phyloP scores from a whole-genome alignment of 53 echinoderm and acorn worm genomes.

The Temnopleurus reevesii region DNA sequence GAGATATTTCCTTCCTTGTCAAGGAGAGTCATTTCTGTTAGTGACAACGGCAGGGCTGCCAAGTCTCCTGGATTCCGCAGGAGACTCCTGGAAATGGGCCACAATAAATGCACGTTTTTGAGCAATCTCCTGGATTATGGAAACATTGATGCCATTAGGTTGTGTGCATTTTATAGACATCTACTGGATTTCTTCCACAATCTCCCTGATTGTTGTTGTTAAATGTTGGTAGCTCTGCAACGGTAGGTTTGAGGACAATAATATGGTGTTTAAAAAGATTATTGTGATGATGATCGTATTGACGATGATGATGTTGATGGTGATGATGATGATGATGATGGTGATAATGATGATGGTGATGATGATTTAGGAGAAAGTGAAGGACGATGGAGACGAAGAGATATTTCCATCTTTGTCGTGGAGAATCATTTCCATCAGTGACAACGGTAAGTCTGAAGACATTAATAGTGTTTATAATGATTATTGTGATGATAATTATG shows the following conservation, averaged over 20 bases:
- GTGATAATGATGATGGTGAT: conserved; percentile 8
- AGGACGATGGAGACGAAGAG: not conserved
- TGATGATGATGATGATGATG: conserved; percentile 1
- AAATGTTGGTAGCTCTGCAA: too few species aligned
- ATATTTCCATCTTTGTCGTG: not conserved
- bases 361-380: not conserved
- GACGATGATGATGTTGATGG: not conserved
- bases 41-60: not conserved
- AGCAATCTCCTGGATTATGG: too few species aligned
- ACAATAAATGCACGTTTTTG: too few species aligned
- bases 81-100: too few species aligned
- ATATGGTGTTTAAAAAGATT: not conserved
- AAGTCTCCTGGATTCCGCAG: too few species aligned
- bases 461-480: too few species aligned
- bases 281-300: not conserved
- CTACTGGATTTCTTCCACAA: too few species aligned
- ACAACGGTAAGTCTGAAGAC: conserved; percentile 5
- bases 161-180: too few species aligned
- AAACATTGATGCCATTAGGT: too few species aligned
- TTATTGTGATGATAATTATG: too few species aligned
- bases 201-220: too few species aligned
- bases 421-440: conserved; percentile 24
- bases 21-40: conserved; percentile 28
- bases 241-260: too few species aligned
- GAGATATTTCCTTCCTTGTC: not conserved